Evolutionary conservation across 2,113 vertebrate genomes (phyloP).

Genomic region (Panthera tigris): DNA sequence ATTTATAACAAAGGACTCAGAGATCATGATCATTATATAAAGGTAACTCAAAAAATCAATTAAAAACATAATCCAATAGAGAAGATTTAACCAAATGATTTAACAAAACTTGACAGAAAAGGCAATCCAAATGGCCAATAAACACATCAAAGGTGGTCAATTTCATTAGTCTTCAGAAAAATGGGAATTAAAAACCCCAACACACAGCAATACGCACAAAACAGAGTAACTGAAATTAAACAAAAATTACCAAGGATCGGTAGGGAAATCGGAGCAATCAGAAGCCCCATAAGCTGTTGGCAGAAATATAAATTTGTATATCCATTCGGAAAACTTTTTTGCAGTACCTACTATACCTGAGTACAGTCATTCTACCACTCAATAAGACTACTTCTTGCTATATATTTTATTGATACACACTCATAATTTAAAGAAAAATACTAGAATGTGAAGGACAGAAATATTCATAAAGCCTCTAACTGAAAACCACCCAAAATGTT

Average conservation of each 20-base stretch:
- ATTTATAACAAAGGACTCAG: neutral
- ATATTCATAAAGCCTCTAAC: neutral
- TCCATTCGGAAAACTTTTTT: neutral
- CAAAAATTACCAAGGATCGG: neutral
- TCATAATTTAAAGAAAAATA: neutral
- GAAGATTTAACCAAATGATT: neutral
- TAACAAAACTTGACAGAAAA: neutral
- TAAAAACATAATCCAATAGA: neutral
- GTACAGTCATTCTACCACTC: neutral
- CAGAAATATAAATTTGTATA: neutral
- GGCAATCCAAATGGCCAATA: neutral
- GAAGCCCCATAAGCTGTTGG: neutral
- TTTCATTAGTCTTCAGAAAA: neutral
- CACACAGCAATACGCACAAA: neutral
- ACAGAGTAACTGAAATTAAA: neutral
- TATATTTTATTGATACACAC: neutral
- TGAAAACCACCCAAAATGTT: neutral
- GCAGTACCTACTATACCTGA: too few species aligned
- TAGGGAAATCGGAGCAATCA: neutral
- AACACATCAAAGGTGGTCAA: neutral
- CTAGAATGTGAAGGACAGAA: neutral
- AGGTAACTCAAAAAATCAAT: neutral
- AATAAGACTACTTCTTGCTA: neutral
- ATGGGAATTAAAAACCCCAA: neutral
- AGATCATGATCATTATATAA: neutral